phyloP scores from a whole-genome alignment of 2,113 vertebrate genomes.

The Numenius arquata region DNA sequence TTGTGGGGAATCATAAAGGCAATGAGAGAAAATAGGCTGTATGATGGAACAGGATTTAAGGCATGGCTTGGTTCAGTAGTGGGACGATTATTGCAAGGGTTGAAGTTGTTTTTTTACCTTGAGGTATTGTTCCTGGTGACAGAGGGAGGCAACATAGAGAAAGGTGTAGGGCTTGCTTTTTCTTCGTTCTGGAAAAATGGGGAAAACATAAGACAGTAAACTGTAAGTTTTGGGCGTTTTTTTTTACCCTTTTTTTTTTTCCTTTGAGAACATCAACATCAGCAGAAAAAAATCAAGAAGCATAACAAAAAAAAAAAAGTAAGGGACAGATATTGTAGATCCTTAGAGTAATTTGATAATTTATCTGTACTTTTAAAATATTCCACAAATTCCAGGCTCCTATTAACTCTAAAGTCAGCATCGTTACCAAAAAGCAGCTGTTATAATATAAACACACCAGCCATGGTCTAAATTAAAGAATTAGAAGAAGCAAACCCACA shows the following conservation, averaged over 20 bases:
- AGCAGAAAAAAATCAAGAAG: not conserved
- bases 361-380: not conserved
- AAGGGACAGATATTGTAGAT: not conserved
- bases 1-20: not conserved
- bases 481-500: not conserved
- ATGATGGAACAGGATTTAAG: not conserved
- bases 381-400: not conserved
- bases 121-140: not conserved
- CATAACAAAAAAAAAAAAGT: not conserved
- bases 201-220: not conserved
- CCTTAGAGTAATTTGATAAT: not conserved
- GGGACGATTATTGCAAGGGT: not conserved
- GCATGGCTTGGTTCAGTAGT: not conserved
- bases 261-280: not conserved
- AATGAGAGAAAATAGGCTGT: not conserved
- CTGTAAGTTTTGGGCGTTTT: not conserved
- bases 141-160: not conserved
- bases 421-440: not conserved
- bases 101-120: not conserved
- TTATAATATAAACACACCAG: not conserved
- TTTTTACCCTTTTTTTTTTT: not conserved
- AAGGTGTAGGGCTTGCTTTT: not conserved
- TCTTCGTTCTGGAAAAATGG: not conserved
- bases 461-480: not conserved
- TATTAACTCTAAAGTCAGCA: not conserved